Conservation (phyloP, 2,113 vertebrate genomes). For the Etheostoma spectabile region DNA sequence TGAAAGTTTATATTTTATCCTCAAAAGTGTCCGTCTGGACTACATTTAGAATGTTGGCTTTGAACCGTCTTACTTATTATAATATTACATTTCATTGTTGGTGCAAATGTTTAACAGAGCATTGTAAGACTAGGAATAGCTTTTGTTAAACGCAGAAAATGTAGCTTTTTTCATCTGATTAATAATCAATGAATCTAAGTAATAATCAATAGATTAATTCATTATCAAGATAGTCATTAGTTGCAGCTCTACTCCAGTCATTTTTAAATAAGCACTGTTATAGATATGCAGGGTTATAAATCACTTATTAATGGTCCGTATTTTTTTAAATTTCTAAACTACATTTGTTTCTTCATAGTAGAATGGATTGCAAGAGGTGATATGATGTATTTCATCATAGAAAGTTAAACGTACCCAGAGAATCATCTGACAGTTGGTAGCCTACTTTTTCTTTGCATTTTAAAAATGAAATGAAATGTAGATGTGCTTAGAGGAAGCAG, state of each 20-base stretch:
- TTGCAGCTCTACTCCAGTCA: neutral
- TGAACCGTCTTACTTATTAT: too few relatives aligned
- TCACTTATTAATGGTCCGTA: neutral
- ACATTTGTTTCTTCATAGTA: neutral
- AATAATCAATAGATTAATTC: too few relatives aligned
- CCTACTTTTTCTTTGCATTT: slow-evolving; percentile 47
- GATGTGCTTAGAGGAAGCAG: slow-evolving; percentile 4
- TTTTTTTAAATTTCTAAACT: slow-evolving; percentile 23
- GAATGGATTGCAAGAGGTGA: neutral
- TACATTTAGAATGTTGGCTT: too few relatives aligned
- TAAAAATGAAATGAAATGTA: slow-evolving; percentile 8
- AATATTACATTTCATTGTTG: too few relatives aligned
- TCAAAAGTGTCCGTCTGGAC: too few relatives aligned
- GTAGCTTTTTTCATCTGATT: too few relatives aligned
- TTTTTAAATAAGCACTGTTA: neutral
- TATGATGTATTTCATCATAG: slow-evolving; percentile 1
- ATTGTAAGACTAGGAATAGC: too few relatives aligned
- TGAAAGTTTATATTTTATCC: too few relatives aligned
- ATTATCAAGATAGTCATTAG: too few relatives aligned
- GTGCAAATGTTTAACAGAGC: too few relatives aligned
- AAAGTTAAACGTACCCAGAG: slow-evolving; percentile 15
- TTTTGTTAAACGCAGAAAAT: too few relatives aligned
- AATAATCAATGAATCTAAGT: too few relatives aligned
- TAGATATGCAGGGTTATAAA: neutral
- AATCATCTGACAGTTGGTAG: slow-evolving; percentile 37